Evolutionary conservation across 2,113 vertebrate species (phyloP).

Genomic region (Stomatorhinus ivindoensis): DNA sequence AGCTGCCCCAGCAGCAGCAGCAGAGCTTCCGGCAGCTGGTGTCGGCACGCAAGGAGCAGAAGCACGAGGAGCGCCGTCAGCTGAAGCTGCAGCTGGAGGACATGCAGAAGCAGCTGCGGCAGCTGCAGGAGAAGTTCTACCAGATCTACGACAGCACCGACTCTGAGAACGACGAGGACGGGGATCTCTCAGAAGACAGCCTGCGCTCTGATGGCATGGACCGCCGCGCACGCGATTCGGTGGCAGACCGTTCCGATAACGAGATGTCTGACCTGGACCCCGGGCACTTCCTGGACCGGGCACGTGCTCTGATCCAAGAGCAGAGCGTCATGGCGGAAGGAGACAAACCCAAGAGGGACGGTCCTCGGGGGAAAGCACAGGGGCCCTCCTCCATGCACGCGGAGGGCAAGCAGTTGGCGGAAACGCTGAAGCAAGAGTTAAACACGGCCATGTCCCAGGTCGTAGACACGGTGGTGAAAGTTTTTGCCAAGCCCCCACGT

Average conservation of each 20-base stretch:
- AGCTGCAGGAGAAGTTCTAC: constrained; percentile 99
- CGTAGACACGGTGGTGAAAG: constrained; percentile 96
- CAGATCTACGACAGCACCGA: constrained; percentile 96
- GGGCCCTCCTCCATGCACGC: constrained; percentile 65
- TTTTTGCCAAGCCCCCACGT: constrained; percentile 83
- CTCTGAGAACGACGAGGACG: constrained; percentile 94
- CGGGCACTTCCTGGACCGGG: constrained; percentile 84
- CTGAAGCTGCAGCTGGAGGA: constrained; percentile 98
- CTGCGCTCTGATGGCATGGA: constrained; percentile 86
- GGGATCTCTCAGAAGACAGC: constrained; percentile 93
- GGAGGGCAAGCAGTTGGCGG: constrained; percentile 82
- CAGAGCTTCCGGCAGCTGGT: constrained; percentile 97
- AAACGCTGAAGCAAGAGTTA: constrained; percentile 94
- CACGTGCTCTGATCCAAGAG: constrained; percentile 82
- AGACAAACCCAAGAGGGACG: constrained; percentile 67
- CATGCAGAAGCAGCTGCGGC: constrained; percentile 98
- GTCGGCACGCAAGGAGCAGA: constrained; percentile 89
- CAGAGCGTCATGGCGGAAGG: constrained; percentile 72
- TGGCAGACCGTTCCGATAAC: constrained; percentile 61
- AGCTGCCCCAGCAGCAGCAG: constrained; percentile 94
- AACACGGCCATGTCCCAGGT: constrained; percentile 96
- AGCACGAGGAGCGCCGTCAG: constrained; percentile 90
- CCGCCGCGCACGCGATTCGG: constrained; percentile 58
- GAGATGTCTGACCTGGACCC: constrained; percentile 88
- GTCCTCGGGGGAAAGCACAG: constrained; percentile 67